A percentile compares a stretch with the other conserved stretches of the same genome.
Evolutionary conservation across 2,888 invertebrate genomes (phyloP).

Genomic region (Parasteatoda lunata): DNA sequence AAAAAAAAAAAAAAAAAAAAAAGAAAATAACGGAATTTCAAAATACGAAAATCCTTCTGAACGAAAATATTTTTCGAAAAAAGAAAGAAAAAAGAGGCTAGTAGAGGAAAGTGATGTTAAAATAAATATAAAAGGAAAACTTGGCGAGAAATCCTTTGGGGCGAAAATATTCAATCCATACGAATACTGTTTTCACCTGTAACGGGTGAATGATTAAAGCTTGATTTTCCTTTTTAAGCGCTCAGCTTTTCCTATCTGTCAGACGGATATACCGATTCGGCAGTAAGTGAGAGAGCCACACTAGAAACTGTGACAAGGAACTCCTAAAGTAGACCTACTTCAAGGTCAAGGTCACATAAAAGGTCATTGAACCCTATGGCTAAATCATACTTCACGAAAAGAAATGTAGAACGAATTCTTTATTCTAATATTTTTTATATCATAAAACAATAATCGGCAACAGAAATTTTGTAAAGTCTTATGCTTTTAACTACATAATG

Average conservation of each 20-base stretch:
- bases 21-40: too few relatives aligned
- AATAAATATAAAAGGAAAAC: neutral
- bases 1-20: too few relatives aligned
- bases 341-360: slow-evolving; percentile 61
- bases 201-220: slow-evolving; percentile 58
- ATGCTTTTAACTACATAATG: too few relatives aligned
- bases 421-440: slow-evolving; percentile 42
- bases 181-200: slow-evolving; percentile 45
- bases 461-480: too few relatives aligned
- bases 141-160: neutral
- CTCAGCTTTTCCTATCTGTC: slow-evolving; percentile 38
- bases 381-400: slow-evolving; percentile 49
- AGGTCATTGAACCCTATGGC: slow-evolving; percentile 61
- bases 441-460: too few relatives aligned
- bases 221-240: slow-evolving; percentile 24
- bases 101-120: neutral
- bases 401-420: slow-evolving; percentile 47
- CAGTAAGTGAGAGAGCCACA: slow-evolving; percentile 25
- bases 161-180: neutral
- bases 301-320: slow-evolving; percentile 66
- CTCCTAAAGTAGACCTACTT: slow-evolving; percentile 63
- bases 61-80: too few relatives aligned
- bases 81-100: neutral
- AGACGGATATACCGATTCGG: slow-evolving; percentile 26
- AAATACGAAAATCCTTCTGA: too few relatives aligned